These are phyloP conservation scores for Propithecus deckenii DNA, from an alignment of 2,797 vertebrate species.

Conservation along the genomic window DNA sequence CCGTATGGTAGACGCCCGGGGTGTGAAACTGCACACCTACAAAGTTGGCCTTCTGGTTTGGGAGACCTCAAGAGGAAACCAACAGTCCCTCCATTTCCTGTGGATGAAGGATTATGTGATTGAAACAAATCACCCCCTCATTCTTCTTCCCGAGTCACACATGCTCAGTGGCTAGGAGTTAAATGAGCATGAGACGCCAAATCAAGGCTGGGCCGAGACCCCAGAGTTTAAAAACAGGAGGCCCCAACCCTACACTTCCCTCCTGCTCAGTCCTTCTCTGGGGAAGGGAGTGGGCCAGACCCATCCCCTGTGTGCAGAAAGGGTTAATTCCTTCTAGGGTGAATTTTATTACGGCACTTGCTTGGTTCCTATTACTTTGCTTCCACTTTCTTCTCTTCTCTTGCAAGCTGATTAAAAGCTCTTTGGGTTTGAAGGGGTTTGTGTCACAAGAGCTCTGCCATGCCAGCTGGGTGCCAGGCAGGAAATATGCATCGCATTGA, in stretches of 20 bases:
- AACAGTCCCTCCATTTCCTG: conserved; percentile 49
- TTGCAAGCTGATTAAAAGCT: conserved; percentile 81
- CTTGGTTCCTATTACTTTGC: conserved; percentile 73
- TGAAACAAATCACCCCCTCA: conserved; percentile 41
- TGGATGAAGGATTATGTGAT: conserved; percentile 55
- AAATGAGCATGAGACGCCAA: conserved; percentile 20
- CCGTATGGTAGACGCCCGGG: conserved; percentile 44
- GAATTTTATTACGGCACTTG: background rate
- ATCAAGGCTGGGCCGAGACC: background rate
- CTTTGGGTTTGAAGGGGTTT: conserved; percentile 83
- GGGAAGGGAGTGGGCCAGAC: fast-evolving
- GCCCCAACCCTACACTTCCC: background rate
- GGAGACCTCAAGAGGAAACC: conserved; percentile 54
- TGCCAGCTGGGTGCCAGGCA: conserved; percentile 79
- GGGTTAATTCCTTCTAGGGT: conserved; percentile 67
- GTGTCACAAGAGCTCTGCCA: conserved; percentile 81
- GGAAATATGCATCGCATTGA: conserved; percentile 82
- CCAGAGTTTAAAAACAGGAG: conserved; percentile 32
- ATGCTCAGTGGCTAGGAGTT: background rate
- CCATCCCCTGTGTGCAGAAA: conserved; percentile 20
- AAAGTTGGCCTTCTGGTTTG: conserved; percentile 64
- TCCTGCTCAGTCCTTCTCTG: background rate
- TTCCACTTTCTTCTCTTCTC: conserved; percentile 79
- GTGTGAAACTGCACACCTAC: conserved; percentile 75
- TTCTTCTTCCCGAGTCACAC: conserved; percentile 33